These are phyloP conservation scores for Seladonia tumulorum DNA, from an alignment of 2,888 invertebrate genomes.

Conservation along the genomic window DNA sequence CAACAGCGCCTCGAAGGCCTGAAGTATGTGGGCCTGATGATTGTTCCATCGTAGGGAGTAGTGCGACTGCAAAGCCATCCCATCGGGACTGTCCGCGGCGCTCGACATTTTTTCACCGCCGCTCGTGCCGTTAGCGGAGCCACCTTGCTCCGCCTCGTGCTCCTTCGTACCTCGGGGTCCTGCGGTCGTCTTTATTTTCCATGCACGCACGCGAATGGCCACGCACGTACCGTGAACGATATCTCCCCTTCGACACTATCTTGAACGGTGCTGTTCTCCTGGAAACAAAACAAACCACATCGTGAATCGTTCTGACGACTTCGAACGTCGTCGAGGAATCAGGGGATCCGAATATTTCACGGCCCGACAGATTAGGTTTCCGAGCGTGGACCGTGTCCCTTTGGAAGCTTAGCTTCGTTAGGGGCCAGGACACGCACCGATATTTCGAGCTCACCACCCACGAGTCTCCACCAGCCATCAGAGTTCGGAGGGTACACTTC, in stretches of 20 bases:
- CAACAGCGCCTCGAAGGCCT: conserved; percentile 94
- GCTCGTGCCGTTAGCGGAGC: conserved; percentile 76
- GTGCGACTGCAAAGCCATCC: conserved; percentile 89
- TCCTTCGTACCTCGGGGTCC: conserved; percentile 69
- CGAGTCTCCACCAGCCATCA: too few species aligned
- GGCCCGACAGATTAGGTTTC: too few species aligned
- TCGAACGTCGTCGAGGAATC: background rate
- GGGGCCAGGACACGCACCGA: background rate
- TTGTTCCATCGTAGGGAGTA: conserved; percentile 97
- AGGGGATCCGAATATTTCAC: background rate
- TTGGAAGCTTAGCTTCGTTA: background rate
- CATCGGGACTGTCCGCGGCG: conserved; percentile 81
- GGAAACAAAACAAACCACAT: conserved; percentile 27
- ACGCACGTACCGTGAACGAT: conserved; percentile 54
- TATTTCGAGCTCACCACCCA: too few species aligned
- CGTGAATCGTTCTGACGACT: background rate
- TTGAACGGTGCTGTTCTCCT: conserved; percentile 59
- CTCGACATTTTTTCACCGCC: conserved; percentile 80
- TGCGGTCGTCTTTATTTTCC: conserved; percentile 68
- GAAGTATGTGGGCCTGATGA: conserved; percentile 94
- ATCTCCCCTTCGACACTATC: conserved; percentile 41
- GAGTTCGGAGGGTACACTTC: too few species aligned
- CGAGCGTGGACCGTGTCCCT: background rate
- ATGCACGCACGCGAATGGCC: conserved; percentile 71
- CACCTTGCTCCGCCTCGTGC: conserved; percentile 76